Evolutionary conservation across 2,113 vertebrate genomes (phyloP).

Genomic region (Macrotus californicus): DNA sequence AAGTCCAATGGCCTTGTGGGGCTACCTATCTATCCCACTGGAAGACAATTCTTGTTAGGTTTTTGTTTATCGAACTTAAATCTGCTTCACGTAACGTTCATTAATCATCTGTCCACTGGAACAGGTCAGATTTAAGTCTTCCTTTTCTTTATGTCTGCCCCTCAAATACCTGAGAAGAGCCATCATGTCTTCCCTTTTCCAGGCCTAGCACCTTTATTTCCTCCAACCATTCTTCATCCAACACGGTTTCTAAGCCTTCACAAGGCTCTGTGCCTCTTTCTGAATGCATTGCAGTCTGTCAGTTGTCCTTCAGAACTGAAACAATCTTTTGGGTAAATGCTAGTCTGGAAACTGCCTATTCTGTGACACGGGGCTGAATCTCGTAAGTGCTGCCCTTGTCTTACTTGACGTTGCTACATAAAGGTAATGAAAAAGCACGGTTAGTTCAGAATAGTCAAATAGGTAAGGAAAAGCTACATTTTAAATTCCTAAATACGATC

Average conservation of each 20-base stretch:
- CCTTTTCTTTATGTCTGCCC: background rate
- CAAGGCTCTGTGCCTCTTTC: background rate
- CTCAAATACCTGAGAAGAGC: conserved; percentile 1
- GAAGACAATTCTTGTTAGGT: conserved; percentile 21
- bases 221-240: conserved; percentile 18
- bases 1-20: conserved; percentile 23
- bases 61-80: conserved; percentile 35
- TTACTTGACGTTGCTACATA: background rate
- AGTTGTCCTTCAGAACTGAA: conserved; percentile 33
- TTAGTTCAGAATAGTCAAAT: background rate
- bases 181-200: background rate
- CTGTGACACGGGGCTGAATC: background rate
- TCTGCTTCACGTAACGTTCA: conserved; percentile 10
- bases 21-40: background rate
- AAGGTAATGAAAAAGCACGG: background rate
- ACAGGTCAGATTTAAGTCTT: background rate
- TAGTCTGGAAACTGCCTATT: conserved; percentile 25
- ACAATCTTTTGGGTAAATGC: background rate
- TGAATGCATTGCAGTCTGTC: background rate
- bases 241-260: background rate
- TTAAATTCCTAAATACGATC: conserved; percentile 6
- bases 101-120: background rate
- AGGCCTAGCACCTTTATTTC: conserved; percentile 23
- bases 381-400: background rate
- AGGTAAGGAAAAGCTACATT: conserved; percentile 35